Percentiles rank a stretch among this genome's conserved stretches.
Conservation (phyloP, 53 echinoderm and acorn worm species). For the Apostichopus leukothele region DNA sequence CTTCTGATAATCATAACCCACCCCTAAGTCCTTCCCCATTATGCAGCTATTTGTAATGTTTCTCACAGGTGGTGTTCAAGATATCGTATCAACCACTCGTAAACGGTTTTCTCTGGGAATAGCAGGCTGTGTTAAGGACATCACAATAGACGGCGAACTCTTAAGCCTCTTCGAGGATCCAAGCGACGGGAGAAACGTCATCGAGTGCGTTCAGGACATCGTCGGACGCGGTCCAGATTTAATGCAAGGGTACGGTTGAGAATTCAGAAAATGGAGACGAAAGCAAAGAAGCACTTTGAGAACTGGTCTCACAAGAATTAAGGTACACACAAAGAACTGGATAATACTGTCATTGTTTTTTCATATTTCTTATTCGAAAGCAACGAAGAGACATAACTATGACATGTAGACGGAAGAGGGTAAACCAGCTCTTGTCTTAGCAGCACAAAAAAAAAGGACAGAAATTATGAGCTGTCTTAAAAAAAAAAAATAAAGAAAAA, state of each 20-base stretch:
- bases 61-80: constrained; percentile 82
- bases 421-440: neutral
- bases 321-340: neutral
- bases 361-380: neutral
- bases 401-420: neutral
- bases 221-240: neutral
- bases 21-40: no score
- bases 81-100: constrained; percentile 66
- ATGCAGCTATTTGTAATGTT: no score
- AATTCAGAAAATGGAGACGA: neutral
- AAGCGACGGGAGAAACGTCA: constrained; percentile 66
- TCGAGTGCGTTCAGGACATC: constrained; percentile 30
- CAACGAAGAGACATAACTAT: neutral
- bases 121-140: constrained; percentile 75
- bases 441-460: neutral
- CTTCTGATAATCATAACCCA: no score
- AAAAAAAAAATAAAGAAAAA: neutral
- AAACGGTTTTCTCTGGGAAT: constrained; percentile 75
- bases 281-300: neutral
- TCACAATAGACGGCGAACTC: constrained; percentile 58
- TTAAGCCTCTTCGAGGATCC: constrained; percentile 62
- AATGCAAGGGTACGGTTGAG: constrained; percentile 37
- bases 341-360: neutral
- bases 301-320: no score
- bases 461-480: neutral